Conservation (phyloP, 2,113 vertebrate species). For the Cottus gobio region DNA sequence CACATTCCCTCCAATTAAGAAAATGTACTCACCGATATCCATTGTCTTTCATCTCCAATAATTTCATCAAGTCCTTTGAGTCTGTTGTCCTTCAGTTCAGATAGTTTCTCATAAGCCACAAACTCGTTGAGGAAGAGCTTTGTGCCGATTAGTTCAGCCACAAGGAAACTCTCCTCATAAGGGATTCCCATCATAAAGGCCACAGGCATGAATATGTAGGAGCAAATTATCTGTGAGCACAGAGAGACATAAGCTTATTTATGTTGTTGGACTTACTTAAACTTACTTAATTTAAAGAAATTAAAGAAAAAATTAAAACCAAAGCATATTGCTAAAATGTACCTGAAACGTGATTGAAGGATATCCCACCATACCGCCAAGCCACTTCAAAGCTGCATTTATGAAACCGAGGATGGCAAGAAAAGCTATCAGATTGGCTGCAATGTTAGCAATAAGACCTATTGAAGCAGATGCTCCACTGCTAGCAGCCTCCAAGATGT, state of each 20-base stretch:
- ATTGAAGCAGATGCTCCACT: slow-evolving; percentile 88
- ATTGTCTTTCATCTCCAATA: slow-evolving; percentile 76
- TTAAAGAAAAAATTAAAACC: too few species aligned
- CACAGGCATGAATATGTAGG: slow-evolving; percentile 92
- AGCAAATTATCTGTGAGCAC: slow-evolving; percentile 88
- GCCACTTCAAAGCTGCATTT: slow-evolving; percentile 88
- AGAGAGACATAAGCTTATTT: slow-evolving; percentile 1
- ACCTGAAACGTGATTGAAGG: slow-evolving; percentile 91
- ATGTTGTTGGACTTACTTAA: not conserved
- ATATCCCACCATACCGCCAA: slow-evolving; percentile 90
- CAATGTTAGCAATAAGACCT: slow-evolving; percentile 90
- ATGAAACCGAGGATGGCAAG: slow-evolving; percentile 91
- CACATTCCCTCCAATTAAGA: not conserved
- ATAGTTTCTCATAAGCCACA: slow-evolving; percentile 90
- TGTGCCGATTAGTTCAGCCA: slow-evolving; percentile 91
- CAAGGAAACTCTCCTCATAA: slow-evolving; percentile 85
- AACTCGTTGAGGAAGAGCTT: slow-evolving; percentile 98
- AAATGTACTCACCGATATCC: slow-evolving; percentile 89
- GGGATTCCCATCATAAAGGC: slow-evolving; percentile 94
- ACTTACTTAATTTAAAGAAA: too few species aligned
- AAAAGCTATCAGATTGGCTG: slow-evolving; percentile 92
- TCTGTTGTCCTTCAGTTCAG: slow-evolving; percentile 85
- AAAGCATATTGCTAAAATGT: slow-evolving; percentile 24
- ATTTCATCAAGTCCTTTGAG: slow-evolving; percentile 82
- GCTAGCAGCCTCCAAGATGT: slow-evolving; percentile 93